Percentiles rank a stretch among this genome's conserved stretches.
Evolutionary conservation across 1,140 invertebrate genomes (phyloP).

Genomic region (Rhysida immarginata): DNA sequence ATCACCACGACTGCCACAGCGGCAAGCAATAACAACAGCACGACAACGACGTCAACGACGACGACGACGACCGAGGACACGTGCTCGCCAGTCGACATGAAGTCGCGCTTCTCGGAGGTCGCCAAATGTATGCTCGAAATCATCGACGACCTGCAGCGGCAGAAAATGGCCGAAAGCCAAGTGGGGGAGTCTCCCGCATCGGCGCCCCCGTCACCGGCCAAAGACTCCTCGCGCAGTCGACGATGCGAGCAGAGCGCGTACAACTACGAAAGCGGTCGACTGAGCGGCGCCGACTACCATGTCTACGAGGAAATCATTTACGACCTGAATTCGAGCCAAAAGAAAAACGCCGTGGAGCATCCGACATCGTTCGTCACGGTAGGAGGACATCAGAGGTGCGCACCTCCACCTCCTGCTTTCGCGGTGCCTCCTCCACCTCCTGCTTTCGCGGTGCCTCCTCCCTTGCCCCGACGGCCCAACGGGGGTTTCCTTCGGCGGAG

Average conservation of each 20-base stretch:
- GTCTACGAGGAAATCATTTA: constrained; percentile 27
- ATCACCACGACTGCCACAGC: no score
- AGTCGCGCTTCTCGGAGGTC: constrained; percentile 26
- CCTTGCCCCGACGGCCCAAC: not conserved
- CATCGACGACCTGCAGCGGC: constrained; percentile 24
- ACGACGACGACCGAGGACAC: no score
- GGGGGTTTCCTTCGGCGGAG: not conserved
- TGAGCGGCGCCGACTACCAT: constrained; percentile 22
- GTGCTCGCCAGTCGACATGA: no score
- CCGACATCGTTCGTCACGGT: no score
- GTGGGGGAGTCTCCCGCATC: constrained; percentile 4
- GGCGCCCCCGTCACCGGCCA: not conserved
- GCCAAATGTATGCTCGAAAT: constrained; percentile 27
- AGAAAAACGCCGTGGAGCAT: no score
- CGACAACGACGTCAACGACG: no score
- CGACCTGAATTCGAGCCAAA: constrained; percentile 15
- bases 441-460: not conserved
- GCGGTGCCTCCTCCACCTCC: not conserved
- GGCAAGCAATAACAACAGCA: no score
- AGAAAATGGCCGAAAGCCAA: constrained; percentile 9
- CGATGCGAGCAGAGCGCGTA: not conserved
- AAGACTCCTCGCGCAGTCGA: not conserved
- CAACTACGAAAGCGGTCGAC: not conserved
- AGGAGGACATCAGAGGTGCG: not conserved
- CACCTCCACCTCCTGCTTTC: constrained; percentile 11